Conservation (phyloP, 2,797 vertebrate genomes). For the Clarias platycephalus region DNA sequence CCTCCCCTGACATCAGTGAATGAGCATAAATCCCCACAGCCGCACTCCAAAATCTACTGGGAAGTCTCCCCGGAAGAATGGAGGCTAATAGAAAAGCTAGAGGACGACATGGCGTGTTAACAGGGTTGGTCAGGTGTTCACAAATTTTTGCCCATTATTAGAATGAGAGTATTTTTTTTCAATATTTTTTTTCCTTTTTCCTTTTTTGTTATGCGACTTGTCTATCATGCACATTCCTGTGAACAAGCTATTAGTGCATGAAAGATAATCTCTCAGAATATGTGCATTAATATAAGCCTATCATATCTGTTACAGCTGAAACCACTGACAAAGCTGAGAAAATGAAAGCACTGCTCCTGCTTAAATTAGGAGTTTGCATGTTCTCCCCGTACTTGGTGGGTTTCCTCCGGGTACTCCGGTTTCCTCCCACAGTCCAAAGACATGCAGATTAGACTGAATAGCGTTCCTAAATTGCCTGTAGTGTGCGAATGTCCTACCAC, state of each 20-base stretch:
- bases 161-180: not conserved
- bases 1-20: no score
- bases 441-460: no score
- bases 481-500: no score
- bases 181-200: not conserved
- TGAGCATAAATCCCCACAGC: no score
- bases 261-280: not conserved
- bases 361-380: not conserved
- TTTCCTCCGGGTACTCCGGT: no score
- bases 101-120: no score
- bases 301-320: not conserved
- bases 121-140: not conserved
- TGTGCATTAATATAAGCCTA: not conserved
- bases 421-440: no score
- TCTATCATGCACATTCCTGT: not conserved
- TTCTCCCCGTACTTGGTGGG: no score
- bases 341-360: not conserved
- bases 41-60: no score
- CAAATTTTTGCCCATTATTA: not conserved
- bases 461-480: no score
- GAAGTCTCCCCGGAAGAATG: no score
- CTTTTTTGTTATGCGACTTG: not conserved
- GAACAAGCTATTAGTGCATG: not conserved
- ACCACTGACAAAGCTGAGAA: not conserved
- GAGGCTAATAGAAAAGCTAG: no score